Conservation (phyloP, 2,797 vertebrate genomes). For the Amniataba percoides region DNA sequence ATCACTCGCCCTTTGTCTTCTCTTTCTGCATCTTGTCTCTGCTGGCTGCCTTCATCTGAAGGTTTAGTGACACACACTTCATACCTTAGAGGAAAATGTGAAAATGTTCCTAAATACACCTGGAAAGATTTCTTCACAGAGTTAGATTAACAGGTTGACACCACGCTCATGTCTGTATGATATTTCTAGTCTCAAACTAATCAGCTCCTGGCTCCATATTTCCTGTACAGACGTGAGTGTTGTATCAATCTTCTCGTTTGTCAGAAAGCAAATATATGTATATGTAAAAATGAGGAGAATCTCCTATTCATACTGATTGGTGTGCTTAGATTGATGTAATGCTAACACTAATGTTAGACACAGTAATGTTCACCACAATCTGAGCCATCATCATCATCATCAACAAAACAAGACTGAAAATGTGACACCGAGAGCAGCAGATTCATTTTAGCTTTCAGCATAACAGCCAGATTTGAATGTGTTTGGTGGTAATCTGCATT, state of each 20-base stretch:
- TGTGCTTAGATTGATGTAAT: no score
- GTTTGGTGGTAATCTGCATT: no score
- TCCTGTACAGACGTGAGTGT: background rate
- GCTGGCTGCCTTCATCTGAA: background rate
- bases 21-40: slow-evolving; percentile 3
- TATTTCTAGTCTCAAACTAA: background rate
- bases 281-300: no score
- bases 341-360: background rate
- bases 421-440: no score
- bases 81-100: background rate
- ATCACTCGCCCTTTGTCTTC: background rate
- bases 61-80: background rate
- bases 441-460: no score
- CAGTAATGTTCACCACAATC: no score
- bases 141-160: background rate
- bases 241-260: background rate
- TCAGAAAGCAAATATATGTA: no score
- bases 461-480: no score
- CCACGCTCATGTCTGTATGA: background rate
- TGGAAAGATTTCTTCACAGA: background rate
- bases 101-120: background rate
- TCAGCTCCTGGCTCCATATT: background rate
- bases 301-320: no score
- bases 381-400: no score
- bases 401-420: no score